Conservation (phyloP, 2,113 vertebrate genomes). For the Psittacus erithacus region DNA sequence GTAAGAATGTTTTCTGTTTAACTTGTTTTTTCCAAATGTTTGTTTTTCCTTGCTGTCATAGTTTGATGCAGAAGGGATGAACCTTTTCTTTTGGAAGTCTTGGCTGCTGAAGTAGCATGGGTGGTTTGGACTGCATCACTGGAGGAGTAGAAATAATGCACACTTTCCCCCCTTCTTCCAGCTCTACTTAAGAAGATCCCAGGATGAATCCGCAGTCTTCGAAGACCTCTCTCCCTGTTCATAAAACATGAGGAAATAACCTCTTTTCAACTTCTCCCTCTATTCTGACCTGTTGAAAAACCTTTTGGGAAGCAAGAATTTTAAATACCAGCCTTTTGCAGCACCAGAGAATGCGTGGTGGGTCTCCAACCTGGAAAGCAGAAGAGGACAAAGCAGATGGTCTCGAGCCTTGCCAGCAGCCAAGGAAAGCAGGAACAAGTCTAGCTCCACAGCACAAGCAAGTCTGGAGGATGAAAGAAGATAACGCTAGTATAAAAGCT, state of each 20-base stretch:
- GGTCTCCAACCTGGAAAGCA: neutral
- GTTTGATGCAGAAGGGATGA: neutral
- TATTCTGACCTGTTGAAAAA: neutral
- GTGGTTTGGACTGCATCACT: neutral
- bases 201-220: neutral
- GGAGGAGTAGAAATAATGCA: neutral
- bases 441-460: neutral
- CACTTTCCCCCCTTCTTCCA: neutral
- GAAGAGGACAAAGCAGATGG: neutral
- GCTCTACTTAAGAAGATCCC: neutral
- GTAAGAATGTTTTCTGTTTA: conserved; percentile 12
- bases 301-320: neutral
- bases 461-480: neutral
- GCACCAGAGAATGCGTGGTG: neutral
- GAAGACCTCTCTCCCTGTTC: neutral
- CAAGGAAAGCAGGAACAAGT: neutral
- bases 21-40: conserved; percentile 26
- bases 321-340: neutral
- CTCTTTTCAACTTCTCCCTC: neutral
- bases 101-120: neutral
- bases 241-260: neutral
- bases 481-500: neutral
- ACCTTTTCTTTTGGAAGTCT: neutral
- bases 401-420: neutral
- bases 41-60: conserved; percentile 32